Base-by-base conservation (phyloP, 2,113 vertebrate species). In the Chloropsis cyanopogon region DNA sequence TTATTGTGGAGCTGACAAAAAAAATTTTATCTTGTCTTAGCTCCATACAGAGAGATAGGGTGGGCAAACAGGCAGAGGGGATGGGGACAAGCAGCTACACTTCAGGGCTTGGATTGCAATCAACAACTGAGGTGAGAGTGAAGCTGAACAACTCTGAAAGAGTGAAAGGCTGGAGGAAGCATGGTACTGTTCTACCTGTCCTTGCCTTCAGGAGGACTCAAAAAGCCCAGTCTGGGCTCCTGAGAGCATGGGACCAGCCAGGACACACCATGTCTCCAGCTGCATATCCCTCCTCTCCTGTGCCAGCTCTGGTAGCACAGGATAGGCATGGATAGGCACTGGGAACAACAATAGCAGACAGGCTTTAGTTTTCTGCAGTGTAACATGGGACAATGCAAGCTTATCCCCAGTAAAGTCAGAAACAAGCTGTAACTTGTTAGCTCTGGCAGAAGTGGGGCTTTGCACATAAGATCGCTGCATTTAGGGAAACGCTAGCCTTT, bases 121-220 rank as follows among this genome's bases (percentile, higher is more conserved):
- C 41, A 49, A 6, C 2, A 26, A 4, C 8, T 1, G 8, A 52
- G 41, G 35, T 2, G 1, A 49, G 22, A 57, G 54, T 5, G 35
- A 28, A 12, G 31, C 47, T 50, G 35, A 57, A 73, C 3, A 6
- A 29, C 28, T 19, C 16, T n/a, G 25, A 73, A 61, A 31, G 24
- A 44, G 31, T 19, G 24, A 35, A 81, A 52, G 33, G 42, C 21
- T 60, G 44, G 33, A 68, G 24, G 49, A 79, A 77, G 6, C 35
- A 41, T 2, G 2, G 21, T 19, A 26, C 12, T 71, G 8, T 70
- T 71, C 18, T 35, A 42, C 9, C 37, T 68, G n/a, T 13, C 16
- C 41, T 20, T 7, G n/a, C 4, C 11, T 4, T 54, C n/a, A 26
- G 7, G 14, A 63, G 56, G 25, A 21, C 50, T 63, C 23, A 46